These are phyloP conservation scores for Poeciliopsis prolifica DNA, from an alignment of 2,113 vertebrate species.

Conservation along the genomic window DNA sequence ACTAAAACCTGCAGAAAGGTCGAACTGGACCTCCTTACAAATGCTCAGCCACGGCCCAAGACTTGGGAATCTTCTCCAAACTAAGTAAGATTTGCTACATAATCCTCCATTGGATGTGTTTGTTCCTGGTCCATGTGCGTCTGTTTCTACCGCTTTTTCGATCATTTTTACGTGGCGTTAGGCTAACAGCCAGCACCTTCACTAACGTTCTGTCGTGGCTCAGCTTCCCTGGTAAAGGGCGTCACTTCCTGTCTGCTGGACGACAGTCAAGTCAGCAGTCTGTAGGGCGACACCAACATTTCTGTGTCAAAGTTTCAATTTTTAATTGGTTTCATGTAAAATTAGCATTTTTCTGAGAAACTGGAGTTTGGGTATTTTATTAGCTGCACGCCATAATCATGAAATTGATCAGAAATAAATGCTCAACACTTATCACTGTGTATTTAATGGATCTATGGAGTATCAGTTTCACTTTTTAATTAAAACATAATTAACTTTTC, in stretches of 20 bases:
- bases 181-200: neutral
- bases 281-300: neutral
- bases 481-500: neutral
- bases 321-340: neutral
- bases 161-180: no score
- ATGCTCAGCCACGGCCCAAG: no score
- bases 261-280: neutral
- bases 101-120: no score
- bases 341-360: neutral
- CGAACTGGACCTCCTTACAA: no score
- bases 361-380: neutral
- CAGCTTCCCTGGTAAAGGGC: neutral
- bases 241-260: neutral
- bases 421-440: neutral
- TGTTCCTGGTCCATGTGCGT: no score
- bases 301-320: neutral
- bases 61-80: no score
- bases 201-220: neutral
- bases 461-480: neutral
- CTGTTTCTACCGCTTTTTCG: no score
- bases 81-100: no score
- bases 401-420: neutral
- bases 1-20: no score
- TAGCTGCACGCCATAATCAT: neutral
- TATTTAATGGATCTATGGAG: neutral